phyloP scores from a whole-genome alignment of 64 coral and sea anemone genomes.

The Anthopleura sola region DNA sequence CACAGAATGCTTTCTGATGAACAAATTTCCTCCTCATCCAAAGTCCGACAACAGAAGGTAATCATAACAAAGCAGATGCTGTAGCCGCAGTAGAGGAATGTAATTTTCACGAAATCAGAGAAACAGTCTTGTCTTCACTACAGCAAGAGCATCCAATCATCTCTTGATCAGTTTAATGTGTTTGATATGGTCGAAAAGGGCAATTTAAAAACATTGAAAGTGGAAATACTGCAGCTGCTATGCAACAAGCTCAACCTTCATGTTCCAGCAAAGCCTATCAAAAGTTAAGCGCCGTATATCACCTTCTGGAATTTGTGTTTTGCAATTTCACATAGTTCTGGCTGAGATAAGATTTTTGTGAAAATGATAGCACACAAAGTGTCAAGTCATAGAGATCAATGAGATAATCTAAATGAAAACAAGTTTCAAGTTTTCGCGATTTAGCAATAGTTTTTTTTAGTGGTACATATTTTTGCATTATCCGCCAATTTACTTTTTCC shows the following conservation, averaged over 20 bases:
- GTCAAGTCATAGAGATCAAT: too few species aligned
- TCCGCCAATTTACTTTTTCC: too few species aligned
- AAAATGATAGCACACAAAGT: too few species aligned
- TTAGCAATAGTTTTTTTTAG: too few species aligned
- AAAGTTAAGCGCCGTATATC: constrained; percentile 21
- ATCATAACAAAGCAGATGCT: constrained; percentile 1
- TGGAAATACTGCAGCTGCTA: constrained; percentile 27
- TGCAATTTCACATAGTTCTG: neutral
- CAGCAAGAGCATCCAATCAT: constrained; percentile 21
- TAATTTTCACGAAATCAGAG: neutral
- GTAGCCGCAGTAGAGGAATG: neutral
- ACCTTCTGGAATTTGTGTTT: neutral
- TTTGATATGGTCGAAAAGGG: constrained; percentile 19
- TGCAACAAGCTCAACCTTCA: constrained; percentile 17
- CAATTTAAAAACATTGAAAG: neutral
- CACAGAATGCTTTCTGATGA: constrained; percentile 7
- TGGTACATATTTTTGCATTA: too few species aligned
- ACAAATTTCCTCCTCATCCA: constrained; percentile 10
- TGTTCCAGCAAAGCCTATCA: neutral
- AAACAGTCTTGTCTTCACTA: neutral
- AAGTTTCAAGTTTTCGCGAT: too few species aligned
- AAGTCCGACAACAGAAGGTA: constrained; percentile 29
- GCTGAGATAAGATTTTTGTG: too few species aligned
- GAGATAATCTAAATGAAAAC: too few species aligned
- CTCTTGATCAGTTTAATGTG: constrained; percentile 36